Evolutionary conservation across 2,113 vertebrate species (phyloP).

Genomic region (Xerus inauris): DNA sequence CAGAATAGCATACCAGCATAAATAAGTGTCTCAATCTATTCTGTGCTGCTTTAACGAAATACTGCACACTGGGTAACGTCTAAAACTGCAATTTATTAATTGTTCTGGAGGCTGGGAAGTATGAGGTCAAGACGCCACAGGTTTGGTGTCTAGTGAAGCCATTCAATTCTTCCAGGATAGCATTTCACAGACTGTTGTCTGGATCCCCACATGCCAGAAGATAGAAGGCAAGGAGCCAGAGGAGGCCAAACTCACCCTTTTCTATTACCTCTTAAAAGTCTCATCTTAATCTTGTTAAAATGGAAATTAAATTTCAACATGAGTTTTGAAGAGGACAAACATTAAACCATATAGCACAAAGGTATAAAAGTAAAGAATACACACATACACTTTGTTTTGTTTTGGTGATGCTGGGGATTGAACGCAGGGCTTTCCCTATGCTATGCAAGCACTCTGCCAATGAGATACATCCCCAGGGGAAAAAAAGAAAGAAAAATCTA

Average conservation of each 20-base stretch:
- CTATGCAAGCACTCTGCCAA: background rate
- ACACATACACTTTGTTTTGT: background rate
- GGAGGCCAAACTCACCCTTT: background rate
- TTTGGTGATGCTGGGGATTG: too few species aligned
- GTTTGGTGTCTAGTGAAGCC: background rate
- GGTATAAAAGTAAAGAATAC: background rate
- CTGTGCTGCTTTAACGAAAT: background rate
- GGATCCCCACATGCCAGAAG: background rate
- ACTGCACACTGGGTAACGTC: background rate
- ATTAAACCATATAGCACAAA: background rate
- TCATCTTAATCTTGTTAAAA: background rate
- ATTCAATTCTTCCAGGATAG: background rate
- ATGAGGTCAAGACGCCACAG: background rate
- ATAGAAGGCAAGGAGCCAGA: background rate
- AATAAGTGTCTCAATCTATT: background rate
- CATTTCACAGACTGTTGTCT: background rate
- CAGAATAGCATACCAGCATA: background rate
- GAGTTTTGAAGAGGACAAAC: background rate
- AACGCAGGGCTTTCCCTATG: background rate
- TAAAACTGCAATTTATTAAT: background rate
- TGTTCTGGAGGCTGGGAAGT: background rate
- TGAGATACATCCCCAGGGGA: background rate
- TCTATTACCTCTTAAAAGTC: background rate
- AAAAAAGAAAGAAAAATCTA: too few species aligned
- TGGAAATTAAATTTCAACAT: background rate